These are phyloP conservation scores for Eumeta japonica DNA, from an alignment of 1,140 invertebrate species.

Conservation along the genomic window DNA sequence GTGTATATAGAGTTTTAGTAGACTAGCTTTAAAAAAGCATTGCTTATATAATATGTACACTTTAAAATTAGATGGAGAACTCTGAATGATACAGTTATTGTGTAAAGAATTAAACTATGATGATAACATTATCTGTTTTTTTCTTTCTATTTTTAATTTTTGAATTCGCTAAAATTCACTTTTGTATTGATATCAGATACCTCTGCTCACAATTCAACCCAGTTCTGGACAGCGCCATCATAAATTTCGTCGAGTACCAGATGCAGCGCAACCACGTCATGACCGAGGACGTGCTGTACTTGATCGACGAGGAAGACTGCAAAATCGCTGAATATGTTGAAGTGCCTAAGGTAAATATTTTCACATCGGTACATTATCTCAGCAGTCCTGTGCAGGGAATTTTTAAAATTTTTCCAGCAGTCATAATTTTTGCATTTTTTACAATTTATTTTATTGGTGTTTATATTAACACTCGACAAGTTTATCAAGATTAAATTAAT, in stretches of 20 bases:
- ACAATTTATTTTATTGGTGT: not conserved
- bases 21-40: too few species aligned
- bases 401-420: slow-evolving; percentile 12
- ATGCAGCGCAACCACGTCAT: slow-evolving; percentile 63
- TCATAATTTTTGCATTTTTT: too few species aligned
- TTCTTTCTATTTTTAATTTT: not conserved
- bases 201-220: slow-evolving; percentile 65
- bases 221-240: slow-evolving; percentile 66
- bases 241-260: slow-evolving; percentile 80
- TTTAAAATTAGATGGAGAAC: too few species aligned
- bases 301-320: slow-evolving; percentile 69
- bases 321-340: slow-evolving; percentile 73
- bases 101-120: not conserved
- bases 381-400: not conserved
- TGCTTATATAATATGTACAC: too few species aligned
- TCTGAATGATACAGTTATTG: too few species aligned
- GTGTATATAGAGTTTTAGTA: too few species aligned
- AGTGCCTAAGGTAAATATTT: slow-evolving; percentile 77
- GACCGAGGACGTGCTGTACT: slow-evolving; percentile 57
- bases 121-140: too few species aligned
- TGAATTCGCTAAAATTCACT: not conserved
- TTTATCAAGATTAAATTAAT: too few species aligned
- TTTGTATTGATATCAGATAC: slow-evolving; percentile 34
- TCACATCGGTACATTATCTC: not conserved
- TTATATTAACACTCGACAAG: too few species aligned